These are phyloP conservation scores for Formicarius rufipectus DNA, from an alignment of 2,113 vertebrate genomes.

Conservation along the genomic window DNA sequence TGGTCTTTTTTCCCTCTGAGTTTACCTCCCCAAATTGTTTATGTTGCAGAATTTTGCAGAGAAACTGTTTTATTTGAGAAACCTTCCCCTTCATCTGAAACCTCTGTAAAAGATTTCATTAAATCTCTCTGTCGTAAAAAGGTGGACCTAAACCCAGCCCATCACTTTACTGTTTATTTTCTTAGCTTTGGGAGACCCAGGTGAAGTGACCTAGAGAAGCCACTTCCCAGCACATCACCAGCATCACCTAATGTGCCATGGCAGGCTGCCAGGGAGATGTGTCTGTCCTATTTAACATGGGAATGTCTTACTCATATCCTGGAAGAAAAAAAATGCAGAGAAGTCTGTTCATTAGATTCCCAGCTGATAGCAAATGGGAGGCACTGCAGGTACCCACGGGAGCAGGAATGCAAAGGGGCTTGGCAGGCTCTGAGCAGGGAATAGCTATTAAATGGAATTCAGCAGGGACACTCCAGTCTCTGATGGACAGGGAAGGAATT, in stretches of 20 bases:
- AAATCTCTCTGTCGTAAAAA: not conserved
- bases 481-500: not conserved
- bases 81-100: not conserved
- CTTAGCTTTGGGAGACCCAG: not conserved
- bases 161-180: not conserved
- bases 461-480: not conserved
- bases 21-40: not conserved
- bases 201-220: not conserved
- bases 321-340: not conserved
- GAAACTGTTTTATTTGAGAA: not conserved
- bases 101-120: not conserved
- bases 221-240: not conserved
- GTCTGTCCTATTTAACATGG: slow-evolving; percentile 6
- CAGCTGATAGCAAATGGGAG: not conserved
- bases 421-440: not conserved
- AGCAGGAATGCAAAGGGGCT: not conserved
- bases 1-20: not conserved
- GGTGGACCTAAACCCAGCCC: not conserved
- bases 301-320: slow-evolving; percentile 15
- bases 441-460: not conserved
- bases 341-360: not conserved
- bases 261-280: not conserved
- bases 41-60: not conserved
- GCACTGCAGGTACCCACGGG: not conserved
- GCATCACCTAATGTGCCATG: not conserved